A percentile compares a stretch with the other conserved stretches of the same genome.
Evolutionary conservation across 2,797 vertebrate species (phyloP).

Genomic region (Trematomus bernacchii): DNA sequence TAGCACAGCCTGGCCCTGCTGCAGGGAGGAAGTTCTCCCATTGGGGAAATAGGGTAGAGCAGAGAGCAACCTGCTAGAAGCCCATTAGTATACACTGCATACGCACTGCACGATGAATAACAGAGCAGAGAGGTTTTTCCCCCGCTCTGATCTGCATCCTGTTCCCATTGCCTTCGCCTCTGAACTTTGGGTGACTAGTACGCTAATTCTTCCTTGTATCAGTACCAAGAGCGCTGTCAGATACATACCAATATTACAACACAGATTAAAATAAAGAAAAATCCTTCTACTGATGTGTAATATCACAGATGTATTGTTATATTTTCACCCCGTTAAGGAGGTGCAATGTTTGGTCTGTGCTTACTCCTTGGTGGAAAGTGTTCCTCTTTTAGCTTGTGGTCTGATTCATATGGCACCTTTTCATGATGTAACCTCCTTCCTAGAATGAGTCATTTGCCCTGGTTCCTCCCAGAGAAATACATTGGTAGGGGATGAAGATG

Average conservation of each 20-base stretch:
- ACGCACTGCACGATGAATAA: conserved; percentile 64
- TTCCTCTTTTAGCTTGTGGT: conserved; percentile 60
- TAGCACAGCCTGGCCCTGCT: conserved; percentile 74
- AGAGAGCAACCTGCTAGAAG: conserved; percentile 60
- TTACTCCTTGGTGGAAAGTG: conserved; percentile 43
- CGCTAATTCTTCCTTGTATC: conserved; percentile 24
- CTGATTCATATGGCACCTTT: conserved; percentile 60
- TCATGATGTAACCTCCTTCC: conserved; percentile 73
- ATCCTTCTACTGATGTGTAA: conserved; percentile 35
- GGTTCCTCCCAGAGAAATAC: conserved; percentile 62
- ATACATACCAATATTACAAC: background rate
- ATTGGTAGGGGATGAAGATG: conserved; percentile 55
- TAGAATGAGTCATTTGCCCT: conserved; percentile 72
- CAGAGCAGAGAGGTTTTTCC: conserved; percentile 49
- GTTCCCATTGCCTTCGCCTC: conserved; percentile 58
- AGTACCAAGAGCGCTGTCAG: conserved; percentile 24
- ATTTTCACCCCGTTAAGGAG: conserved; percentile 56
- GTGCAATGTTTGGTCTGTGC: conserved; percentile 54
- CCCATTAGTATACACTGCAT: conserved; percentile 74
- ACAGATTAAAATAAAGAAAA: conserved; percentile 18
- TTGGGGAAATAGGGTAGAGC: conserved; percentile 60
- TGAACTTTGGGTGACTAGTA: conserved; percentile 59
- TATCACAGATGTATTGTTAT: conserved; percentile 47
- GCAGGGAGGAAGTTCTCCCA: conserved; percentile 68
- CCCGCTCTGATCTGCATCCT: conserved; percentile 53